phyloP scores from a whole-genome alignment of 2,797 vertebrate genomes.

The Myotis pilosus region DNA sequence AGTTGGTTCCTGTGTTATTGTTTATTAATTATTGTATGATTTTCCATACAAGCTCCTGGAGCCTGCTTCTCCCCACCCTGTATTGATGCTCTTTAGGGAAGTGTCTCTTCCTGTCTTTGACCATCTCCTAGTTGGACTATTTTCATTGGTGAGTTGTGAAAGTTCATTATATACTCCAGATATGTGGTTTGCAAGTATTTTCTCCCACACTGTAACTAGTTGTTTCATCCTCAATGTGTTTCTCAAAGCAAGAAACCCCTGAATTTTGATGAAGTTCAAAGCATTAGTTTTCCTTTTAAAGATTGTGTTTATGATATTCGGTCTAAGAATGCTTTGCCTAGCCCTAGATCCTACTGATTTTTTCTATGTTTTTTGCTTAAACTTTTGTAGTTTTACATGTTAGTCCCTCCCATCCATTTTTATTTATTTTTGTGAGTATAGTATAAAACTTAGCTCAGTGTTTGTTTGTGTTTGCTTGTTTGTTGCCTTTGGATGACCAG shows the following conservation, averaged over 20 bases:
- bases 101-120: not conserved
- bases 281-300: not conserved
- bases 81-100: not conserved
- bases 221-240: not conserved
- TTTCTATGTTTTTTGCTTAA: not conserved
- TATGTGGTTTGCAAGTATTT: not conserved
- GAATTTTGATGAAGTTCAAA: not conserved
- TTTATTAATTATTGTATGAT: not conserved
- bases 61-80: not conserved
- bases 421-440: not conserved
- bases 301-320: not conserved
- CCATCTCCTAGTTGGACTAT: not conserved
- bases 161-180: not conserved
- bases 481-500: not conserved
- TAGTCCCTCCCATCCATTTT: not conserved
- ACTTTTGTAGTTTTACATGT: not conserved
- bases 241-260: not conserved
- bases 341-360: not conserved
- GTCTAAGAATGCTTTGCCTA: not conserved
- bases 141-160: not conserved
- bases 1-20: not conserved
- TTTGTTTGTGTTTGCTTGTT: not conserved
- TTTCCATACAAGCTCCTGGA: not conserved
- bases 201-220: not conserved
- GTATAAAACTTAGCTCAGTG: not conserved